Conservation (phyloP, 1,140 invertebrate genomes). For the Sycobia sp. region DNA sequence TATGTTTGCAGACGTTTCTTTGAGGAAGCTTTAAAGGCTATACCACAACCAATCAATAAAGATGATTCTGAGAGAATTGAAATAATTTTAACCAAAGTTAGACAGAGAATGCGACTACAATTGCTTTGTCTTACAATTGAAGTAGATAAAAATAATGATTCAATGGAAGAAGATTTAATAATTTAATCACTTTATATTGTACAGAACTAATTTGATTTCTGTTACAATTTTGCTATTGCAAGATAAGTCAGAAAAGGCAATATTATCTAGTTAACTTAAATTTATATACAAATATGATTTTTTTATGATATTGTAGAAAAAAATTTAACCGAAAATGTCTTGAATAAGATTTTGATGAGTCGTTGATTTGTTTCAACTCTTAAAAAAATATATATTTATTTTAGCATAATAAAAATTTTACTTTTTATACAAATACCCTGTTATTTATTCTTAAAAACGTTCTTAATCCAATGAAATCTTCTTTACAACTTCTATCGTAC, state of each 20-base stretch:
- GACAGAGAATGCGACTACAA: constrained; percentile 55
- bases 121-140: constrained; percentile 50
- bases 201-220: constrained; percentile 9
- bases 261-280: constrained; percentile 23
- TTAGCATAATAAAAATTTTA: constrained; percentile 25
- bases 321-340: not conserved
- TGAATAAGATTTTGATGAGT: constrained; percentile 1
- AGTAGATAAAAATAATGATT: constrained; percentile 29
- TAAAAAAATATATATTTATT: constrained; percentile 25
- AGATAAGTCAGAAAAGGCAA: constrained; percentile 10
- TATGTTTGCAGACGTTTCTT: constrained; percentile 61
- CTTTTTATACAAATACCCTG: constrained; percentile 14
- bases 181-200: constrained; percentile 14
- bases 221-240: constrained; percentile 5
- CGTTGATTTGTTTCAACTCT: constrained; percentile 7
- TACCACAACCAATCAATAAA: constrained; percentile 61
- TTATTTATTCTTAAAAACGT: not conserved
- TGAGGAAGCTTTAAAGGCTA: constrained; percentile 67
- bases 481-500: constrained; percentile 33
- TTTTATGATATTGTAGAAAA: constrained; percentile 8
- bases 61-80: constrained; percentile 55
- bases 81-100: constrained; percentile 52
- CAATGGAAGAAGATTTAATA: not conserved
- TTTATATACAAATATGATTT: constrained; percentile 5
- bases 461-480: constrained; percentile 4